These are phyloP conservation scores for Microtus ochrogaster DNA, from an alignment of 2,113 vertebrate genomes.

Conservation along the genomic window DNA sequence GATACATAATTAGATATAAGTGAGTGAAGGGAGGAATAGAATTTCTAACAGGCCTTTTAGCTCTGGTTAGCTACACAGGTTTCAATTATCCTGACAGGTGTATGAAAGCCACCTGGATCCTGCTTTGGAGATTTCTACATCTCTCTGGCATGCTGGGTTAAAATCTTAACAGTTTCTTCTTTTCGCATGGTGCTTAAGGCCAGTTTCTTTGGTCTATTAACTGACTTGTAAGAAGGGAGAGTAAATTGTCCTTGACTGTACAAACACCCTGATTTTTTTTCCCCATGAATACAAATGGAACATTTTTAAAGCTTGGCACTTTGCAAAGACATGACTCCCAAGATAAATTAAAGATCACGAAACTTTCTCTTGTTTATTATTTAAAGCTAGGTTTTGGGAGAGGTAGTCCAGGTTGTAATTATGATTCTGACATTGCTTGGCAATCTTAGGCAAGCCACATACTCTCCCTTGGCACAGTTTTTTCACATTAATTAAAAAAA, in stretches of 20 bases:
- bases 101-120: not conserved
- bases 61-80: constrained; percentile 9
- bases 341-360: constrained; percentile 75
- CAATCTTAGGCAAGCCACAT: constrained; percentile 50
- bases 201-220: constrained; percentile 76
- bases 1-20: not conserved
- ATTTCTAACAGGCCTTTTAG: constrained; percentile 32
- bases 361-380: constrained; percentile 45
- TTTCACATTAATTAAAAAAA: constrained; percentile 69
- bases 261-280: constrained; percentile 69
- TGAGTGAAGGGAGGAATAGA: not conserved
- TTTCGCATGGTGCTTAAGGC: constrained; percentile 66
- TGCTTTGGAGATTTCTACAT: not conserved
- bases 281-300: constrained; percentile 75
- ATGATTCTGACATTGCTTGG: constrained; percentile 65
- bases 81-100: constrained; percentile 12
- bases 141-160: constrained; percentile 30
- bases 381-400: not conserved
- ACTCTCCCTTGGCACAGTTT: constrained; percentile 63
- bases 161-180: constrained; percentile 60
- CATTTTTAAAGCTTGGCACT: constrained; percentile 75
- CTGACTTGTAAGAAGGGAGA: constrained; percentile 68
- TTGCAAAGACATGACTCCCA: constrained; percentile 74
- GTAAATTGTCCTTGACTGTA: constrained; percentile 77
- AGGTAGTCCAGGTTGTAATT: constrained; percentile 57